A percentile compares a stretch with the other conserved stretches of the same genome.
Conservation (phyloP, 2,888 invertebrate species). For the Apantesis nais region DNA sequence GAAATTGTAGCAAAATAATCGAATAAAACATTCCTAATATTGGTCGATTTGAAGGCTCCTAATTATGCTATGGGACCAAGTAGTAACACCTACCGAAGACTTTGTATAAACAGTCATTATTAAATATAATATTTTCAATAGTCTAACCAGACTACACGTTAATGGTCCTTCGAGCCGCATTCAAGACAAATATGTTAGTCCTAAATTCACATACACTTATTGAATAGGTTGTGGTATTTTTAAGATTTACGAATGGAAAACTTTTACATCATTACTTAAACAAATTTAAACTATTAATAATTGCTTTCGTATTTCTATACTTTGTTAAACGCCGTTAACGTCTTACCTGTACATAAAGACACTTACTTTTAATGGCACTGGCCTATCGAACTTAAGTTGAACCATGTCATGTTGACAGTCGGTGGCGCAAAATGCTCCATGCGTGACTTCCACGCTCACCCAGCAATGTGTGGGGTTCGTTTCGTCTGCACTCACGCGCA, state of each 20-base stretch:
- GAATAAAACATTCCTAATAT: background rate
- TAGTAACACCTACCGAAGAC: background rate
- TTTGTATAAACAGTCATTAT: no score
- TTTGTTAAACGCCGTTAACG: no score
- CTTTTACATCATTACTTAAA: no score
- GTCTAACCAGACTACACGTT: background rate
- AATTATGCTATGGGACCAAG: background rate
- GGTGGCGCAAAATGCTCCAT: constrained; percentile 93
- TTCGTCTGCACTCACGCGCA: constrained; percentile 78
- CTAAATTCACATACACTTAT: background rate
- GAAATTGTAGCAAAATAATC: no score
- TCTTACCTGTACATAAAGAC: background rate
- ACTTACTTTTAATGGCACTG: constrained; percentile 92
- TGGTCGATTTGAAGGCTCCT: background rate
- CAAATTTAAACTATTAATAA: no score
- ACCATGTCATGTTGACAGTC: constrained; percentile 95
- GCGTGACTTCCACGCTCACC: constrained; percentile 93
- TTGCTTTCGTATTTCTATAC: background rate
- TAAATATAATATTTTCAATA: no score
- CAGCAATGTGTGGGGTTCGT: constrained; percentile 89
- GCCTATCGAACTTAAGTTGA: constrained; percentile 95
- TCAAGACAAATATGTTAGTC: background rate
- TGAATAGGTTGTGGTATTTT: no score
- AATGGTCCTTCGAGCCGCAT: background rate
- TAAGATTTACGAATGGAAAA: no score